A percentile compares a stretch with the other conserved stretches of the same genome.
These are phyloP conservation scores for Ypsolopha scabrella DNA, from an alignment of 2,888 invertebrate species.

Conservation along the genomic window DNA sequence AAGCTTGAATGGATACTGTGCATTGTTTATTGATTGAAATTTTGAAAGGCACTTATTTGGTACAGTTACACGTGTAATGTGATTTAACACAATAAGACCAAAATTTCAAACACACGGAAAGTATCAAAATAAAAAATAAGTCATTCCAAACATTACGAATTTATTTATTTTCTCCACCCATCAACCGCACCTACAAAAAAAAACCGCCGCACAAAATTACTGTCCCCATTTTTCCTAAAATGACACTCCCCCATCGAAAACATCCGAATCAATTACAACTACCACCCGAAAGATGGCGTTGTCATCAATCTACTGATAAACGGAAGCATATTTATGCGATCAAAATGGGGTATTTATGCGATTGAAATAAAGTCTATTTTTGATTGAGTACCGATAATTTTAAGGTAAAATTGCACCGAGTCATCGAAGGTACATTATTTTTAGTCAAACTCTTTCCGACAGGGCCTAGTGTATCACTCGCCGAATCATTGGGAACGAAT, in stretches of 20 bases:
- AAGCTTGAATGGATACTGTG: neutral
- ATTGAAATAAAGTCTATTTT: too few species aligned
- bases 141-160: too few species aligned
- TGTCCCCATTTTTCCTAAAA: slow-evolving; percentile 6
- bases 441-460: slow-evolving; percentile 28
- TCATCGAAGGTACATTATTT: slow-evolving; percentile 44
- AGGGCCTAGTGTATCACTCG: slow-evolving; percentile 14
- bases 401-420: slow-evolving; percentile 10
- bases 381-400: slow-evolving; percentile 15
- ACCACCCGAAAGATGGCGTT: slow-evolving; percentile 10
- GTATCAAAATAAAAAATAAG: too few species aligned
- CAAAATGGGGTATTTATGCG: too few species aligned
- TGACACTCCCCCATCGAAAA: slow-evolving; percentile 16
- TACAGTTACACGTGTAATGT: too few species aligned
- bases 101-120: too few species aligned
- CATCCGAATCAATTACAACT: slow-evolving; percentile 40
- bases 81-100: too few species aligned
- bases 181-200: too few species aligned
- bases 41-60: neutral
- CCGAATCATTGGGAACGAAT: slow-evolving; percentile 10
- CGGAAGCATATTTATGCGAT: too few species aligned
- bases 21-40: neutral
- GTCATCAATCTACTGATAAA: slow-evolving; percentile 33
- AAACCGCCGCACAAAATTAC: slow-evolving; percentile 4
- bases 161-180: too few species aligned